phyloP scores from a whole-genome alignment of 2,113 vertebrate species.

The Clarias magur region DNA sequence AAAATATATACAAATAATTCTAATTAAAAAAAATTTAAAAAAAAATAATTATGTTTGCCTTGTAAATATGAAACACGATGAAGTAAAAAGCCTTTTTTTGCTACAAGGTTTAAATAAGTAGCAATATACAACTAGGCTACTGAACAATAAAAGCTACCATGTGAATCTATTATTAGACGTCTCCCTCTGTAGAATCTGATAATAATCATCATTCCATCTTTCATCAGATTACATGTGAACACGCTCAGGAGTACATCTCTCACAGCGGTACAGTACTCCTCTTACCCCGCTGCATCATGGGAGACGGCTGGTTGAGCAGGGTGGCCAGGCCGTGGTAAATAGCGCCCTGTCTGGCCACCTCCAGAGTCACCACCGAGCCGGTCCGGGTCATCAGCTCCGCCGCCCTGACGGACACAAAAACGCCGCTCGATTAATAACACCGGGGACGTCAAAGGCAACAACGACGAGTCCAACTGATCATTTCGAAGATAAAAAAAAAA shows the following conservation, averaged over 20 bases:
- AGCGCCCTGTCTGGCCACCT: constrained; percentile 97
- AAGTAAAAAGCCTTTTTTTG: no score
- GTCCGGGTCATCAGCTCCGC: constrained; percentile 98
- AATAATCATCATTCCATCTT: background rate
- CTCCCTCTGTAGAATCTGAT: background rate
- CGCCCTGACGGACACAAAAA: constrained; percentile 75
- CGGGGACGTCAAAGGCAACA: background rate
- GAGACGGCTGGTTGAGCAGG: constrained; percentile 94
- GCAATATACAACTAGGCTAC: background rate
- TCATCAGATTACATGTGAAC: background rate
- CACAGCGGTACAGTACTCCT: background rate
- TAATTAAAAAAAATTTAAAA: no score
- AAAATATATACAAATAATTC: no score
- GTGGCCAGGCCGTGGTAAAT: constrained; percentile 97
- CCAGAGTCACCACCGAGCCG: constrained; percentile 93
- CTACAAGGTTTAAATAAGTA: background rate
- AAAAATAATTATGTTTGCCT: no score
- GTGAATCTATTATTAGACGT: background rate
- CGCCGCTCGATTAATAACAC: background rate
- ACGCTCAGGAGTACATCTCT: background rate
- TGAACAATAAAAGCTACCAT: background rate
- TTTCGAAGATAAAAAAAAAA: background rate
- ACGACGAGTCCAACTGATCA: background rate
- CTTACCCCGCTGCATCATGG: constrained; percentile 94
- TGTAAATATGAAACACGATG: no score